Evolutionary conservation across 2,888 invertebrate species (phyloP).

Genomic region (Phyllotreta striolata): DNA sequence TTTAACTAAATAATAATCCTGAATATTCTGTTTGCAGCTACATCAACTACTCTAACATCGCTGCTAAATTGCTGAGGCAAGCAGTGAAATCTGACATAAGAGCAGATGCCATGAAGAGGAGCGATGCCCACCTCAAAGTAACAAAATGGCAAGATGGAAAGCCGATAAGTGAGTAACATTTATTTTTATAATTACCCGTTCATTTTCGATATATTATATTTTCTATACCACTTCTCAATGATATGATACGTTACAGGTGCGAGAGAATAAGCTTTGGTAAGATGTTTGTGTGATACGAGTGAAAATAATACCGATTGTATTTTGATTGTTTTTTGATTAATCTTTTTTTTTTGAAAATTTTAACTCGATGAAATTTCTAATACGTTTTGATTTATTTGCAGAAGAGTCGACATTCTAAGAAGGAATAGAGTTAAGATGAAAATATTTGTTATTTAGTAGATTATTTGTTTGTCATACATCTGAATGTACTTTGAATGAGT

Average conservation of each 20-base stretch:
- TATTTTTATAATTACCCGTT: conserved; percentile 5
- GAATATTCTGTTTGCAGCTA: conserved; percentile 71
- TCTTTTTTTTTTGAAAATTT: conserved; percentile 17
- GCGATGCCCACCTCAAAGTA: conserved; percentile 78
- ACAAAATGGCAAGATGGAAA: conserved; percentile 92
- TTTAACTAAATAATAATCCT: not conserved
- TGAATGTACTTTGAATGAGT: conserved; percentile 14
- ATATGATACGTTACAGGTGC: conserved; percentile 31
- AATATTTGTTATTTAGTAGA: conserved; percentile 32
- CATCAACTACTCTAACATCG: conserved; percentile 95
- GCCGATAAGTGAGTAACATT: conserved; percentile 75
- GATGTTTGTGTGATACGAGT: conserved; percentile 12
- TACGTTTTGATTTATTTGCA: conserved; percentile 39
- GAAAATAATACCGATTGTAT: conserved; percentile 1
- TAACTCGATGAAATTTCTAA: conserved; percentile 12
- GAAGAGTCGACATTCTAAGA: conserved; percentile 41
- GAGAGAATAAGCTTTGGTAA: conserved; percentile 37
- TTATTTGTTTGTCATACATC: conserved; percentile 12
- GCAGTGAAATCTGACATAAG: conserved; percentile 80
- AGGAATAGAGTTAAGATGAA: conserved; percentile 36
- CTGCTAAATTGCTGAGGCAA: conserved; percentile 82
- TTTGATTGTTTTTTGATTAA: conserved; percentile 8
- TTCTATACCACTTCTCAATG: not conserved
- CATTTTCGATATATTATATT: not conserved
- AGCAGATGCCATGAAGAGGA: conserved; percentile 78